Evolutionary conservation across 2,113 vertebrate species (phyloP).

Genomic region (Lophotis ruficrista): DNA sequence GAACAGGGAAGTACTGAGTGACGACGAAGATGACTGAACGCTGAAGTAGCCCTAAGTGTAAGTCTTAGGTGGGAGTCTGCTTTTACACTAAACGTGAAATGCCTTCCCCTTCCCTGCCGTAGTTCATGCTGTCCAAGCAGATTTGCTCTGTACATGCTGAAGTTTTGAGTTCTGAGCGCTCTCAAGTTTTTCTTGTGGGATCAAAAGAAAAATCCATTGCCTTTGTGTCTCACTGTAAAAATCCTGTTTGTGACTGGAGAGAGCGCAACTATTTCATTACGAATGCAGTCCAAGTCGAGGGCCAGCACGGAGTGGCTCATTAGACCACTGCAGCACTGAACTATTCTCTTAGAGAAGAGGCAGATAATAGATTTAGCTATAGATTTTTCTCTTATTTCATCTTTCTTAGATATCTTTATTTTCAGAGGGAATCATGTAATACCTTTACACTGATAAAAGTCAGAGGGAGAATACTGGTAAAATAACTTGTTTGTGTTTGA

Average conservation of each 20-base stretch:
- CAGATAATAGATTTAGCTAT: slow-evolving; percentile 13
- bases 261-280: neutral
- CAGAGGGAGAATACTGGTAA: neutral
- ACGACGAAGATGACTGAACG: neutral
- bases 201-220: neutral
- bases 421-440: neutral
- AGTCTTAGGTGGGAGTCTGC: neutral
- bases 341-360: neutral
- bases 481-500: neutral
- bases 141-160: neutral
- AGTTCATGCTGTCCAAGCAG: neutral
- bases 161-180: neutral
- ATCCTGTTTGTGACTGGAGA: neutral
- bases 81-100: neutral
- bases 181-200: neutral
- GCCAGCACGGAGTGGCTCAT: neutral
- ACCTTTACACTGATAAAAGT: neutral
- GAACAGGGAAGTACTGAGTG: neutral
- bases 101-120: neutral
- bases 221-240: neutral
- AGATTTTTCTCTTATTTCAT: slow-evolving; percentile 29
- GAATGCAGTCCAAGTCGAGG: neutral
- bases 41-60: accelerated
- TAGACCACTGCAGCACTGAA: neutral
- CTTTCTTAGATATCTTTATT: neutral